Conservation (phyloP, 1,140 invertebrate genomes). For the Anastatus disparis region DNA sequence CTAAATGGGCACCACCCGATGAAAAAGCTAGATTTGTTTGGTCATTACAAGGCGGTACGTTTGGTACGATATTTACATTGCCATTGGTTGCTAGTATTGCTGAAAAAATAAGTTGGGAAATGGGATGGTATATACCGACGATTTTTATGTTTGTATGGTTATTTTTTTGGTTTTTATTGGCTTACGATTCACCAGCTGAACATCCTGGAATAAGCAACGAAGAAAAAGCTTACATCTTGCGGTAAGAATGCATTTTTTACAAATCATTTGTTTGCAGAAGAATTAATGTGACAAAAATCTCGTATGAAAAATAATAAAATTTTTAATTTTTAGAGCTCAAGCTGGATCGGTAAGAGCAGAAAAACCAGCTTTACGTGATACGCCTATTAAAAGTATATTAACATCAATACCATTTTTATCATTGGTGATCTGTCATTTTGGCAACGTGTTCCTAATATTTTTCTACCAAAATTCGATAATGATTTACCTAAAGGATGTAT, state of each 20-base stretch:
- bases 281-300: too few species aligned
- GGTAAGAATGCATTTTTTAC: conserved; percentile 41
- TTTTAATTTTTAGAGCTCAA: conserved; percentile 46
- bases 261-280: neutral
- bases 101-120: conserved; percentile 74
- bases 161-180: conserved; percentile 71
- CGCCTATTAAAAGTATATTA: conserved; percentile 62
- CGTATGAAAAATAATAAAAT: too few species aligned
- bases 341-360: conserved; percentile 43
- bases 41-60: conserved; percentile 76
- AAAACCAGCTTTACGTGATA: conserved; percentile 47
- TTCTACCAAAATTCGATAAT: conserved; percentile 88
- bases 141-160: conserved; percentile 71
- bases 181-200: conserved; percentile 74
- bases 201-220: conserved; percentile 79
- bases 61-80: conserved; percentile 81
- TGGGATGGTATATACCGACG: conserved; percentile 78
- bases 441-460: conserved; percentile 79
- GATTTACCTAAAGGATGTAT: conserved; percentile 68
- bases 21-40: conserved; percentile 79
- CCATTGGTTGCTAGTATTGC: conserved; percentile 74
- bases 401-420: conserved; percentile 76
- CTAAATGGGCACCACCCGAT: conserved; percentile 76
- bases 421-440: conserved; percentile 74
- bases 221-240: conserved; percentile 81